Percentiles rank a stretch among this genome's conserved stretches.
These are phyloP conservation scores for Tetropium fuscum DNA, from an alignment of 2,888 invertebrate species.

Conservation along the genomic window DNA sequence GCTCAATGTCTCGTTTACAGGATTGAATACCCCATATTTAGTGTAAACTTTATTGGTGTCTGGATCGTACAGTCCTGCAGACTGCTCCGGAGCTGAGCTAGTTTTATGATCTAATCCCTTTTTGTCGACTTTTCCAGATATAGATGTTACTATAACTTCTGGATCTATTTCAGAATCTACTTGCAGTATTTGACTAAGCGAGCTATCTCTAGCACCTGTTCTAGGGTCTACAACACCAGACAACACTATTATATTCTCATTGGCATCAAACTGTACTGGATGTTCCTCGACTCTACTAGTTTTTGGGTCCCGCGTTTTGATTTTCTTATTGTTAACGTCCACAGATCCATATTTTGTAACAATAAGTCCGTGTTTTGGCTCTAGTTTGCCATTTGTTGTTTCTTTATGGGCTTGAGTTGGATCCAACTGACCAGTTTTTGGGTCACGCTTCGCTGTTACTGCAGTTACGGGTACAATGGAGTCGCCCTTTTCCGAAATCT, in stretches of 20 bases:
- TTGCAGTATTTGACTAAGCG: conserved; percentile 76
- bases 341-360: conserved; percentile 79
- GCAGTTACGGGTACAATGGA: conserved; percentile 79
- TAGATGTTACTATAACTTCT: conserved; percentile 75
- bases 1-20: conserved; percentile 76
- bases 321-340: conserved; percentile 57
- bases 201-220: conserved; percentile 72
- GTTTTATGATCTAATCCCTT: conserved; percentile 79
- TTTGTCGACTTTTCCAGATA: conserved; percentile 78
- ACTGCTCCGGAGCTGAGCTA: conserved; percentile 72
- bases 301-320: conserved; percentile 68
- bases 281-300: conserved; percentile 73
- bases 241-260: conserved; percentile 71
- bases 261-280: conserved; percentile 74
- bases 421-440: conserved; percentile 75
- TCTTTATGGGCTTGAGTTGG: conserved; percentile 75
- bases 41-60: conserved; percentile 78
- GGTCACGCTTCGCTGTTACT: conserved; percentile 76
- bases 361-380: conserved; percentile 74
- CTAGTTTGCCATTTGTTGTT: conserved; percentile 74
- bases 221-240: conserved; percentile 70
- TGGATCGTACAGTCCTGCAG: conserved; percentile 76
- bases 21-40: conserved; percentile 79
- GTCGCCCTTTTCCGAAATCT: conserved; percentile 75
- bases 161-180: conserved; percentile 76